Percentiles rank a stretch among this genome's conserved stretches.
These are phyloP conservation scores for Plebejus argus DNA, from an alignment of 2,888 invertebrate genomes.

Conservation along the genomic window DNA sequence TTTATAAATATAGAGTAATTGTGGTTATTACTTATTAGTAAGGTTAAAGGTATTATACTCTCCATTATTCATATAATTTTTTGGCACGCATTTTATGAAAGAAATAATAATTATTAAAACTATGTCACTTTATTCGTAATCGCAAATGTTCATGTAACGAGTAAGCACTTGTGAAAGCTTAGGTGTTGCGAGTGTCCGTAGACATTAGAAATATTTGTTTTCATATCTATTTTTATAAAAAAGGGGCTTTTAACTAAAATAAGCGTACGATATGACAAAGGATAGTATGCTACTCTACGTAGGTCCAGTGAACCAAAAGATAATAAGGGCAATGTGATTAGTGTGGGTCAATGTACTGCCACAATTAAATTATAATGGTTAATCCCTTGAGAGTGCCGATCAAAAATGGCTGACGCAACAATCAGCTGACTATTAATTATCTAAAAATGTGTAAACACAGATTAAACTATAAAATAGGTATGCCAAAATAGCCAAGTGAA, in stretches of 20 bases:
- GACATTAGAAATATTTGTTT: no score
- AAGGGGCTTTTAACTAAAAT: not conserved
- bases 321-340: conserved; percentile 18
- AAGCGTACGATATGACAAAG: not conserved
- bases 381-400: conserved; percentile 1
- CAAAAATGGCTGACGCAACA: not conserved
- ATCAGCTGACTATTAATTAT: not conserved
- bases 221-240: not conserved
- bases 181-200: no score
- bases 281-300: not conserved
- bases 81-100: no score
- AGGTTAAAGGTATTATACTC: no score
- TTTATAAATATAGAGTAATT: no score
- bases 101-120: no score
- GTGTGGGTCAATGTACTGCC: conserved; percentile 11
- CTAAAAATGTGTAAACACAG: not conserved
- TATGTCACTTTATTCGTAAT: no score
- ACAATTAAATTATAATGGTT: conserved; percentile 30
- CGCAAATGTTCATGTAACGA: no score
- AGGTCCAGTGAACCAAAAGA: not conserved
- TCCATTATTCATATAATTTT: no score
- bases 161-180: no score
- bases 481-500: not conserved
- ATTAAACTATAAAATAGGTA: no score
- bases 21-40: no score